Percentiles rank a stretch among this genome's conserved stretches.
These are phyloP conservation scores for Mustelus asterias DNA, from an alignment of 2,113 vertebrate genomes.

Conservation along the genomic window DNA sequence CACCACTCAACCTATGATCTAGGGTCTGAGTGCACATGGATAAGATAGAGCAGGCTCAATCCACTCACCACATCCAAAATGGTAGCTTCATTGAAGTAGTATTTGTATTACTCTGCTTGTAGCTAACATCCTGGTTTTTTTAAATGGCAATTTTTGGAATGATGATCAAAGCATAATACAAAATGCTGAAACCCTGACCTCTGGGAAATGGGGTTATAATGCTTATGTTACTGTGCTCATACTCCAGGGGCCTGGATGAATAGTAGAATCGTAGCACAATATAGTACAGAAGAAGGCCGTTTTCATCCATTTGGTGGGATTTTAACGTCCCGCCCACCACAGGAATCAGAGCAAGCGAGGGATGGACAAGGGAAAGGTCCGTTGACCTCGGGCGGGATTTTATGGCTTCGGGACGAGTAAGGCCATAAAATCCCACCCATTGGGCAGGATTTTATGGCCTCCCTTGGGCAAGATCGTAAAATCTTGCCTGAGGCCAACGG, in stretches of 20 bases:
- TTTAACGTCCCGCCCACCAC: too few species aligned
- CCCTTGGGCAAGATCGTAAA: too few species aligned
- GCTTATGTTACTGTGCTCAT: neutral
- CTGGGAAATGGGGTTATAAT: neutral
- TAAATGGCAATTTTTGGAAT: neutral
- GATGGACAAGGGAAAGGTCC: too few species aligned
- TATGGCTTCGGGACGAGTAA: too few species aligned
- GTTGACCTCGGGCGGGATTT: too few species aligned
- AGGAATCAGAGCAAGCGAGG: too few species aligned
- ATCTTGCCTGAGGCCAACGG: too few species aligned
- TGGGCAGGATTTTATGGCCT: too few species aligned
- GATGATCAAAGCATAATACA: neutral
- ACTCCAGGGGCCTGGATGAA: neutral
- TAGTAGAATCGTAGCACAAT: neutral
- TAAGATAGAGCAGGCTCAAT: neutral
- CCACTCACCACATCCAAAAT: neutral
- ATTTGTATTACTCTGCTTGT: neutral
- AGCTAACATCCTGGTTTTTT: neutral
- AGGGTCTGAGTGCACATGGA: neutral
- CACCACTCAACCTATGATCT: neutral
- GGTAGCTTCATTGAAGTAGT: too few species aligned
- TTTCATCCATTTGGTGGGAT: neutral
- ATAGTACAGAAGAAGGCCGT: neutral
- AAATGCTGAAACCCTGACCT: neutral
- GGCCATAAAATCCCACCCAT: too few species aligned